A percentile compares a stretch with the other conserved stretches of the same genome.
Conservation (phyloP, 2,797 vertebrate genomes). For the Meda fulgida region DNA sequence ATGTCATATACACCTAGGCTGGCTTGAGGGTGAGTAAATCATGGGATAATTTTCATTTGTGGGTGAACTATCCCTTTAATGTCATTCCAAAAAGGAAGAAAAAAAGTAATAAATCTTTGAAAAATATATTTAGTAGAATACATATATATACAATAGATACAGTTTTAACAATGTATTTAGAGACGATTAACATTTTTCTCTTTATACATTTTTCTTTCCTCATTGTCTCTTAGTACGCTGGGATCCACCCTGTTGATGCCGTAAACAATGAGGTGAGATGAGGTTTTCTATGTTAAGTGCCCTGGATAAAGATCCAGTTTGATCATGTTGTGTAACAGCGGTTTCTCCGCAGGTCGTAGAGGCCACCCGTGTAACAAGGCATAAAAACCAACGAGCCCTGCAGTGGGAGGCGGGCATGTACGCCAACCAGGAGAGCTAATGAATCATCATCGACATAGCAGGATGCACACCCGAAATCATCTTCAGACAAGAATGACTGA, state of each 20-base stretch:
- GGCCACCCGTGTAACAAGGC: slow-evolving; percentile 85
- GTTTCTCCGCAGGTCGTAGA: slow-evolving; percentile 82
- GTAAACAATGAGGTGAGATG: slow-evolving; percentile 87
- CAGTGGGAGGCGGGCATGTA: slow-evolving; percentile 88
- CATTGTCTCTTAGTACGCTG: slow-evolving; percentile 83
- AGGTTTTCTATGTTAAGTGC: background rate
- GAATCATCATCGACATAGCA: slow-evolving; percentile 49
- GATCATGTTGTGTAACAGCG: slow-evolving; percentile 1
- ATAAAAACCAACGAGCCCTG: slow-evolving; percentile 82
- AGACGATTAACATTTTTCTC: background rate
- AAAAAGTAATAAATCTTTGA: background rate
- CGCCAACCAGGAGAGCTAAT: slow-evolving; percentile 71
- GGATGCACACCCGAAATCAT: background rate
- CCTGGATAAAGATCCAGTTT: background rate
- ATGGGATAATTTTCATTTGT: no score
- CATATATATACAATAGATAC: background rate
- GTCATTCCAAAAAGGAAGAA: background rate
- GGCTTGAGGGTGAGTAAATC: no score
- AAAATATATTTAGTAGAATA: background rate
- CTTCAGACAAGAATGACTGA: slow-evolving; percentile 29
- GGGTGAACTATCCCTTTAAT: background rate
- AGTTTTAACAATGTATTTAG: background rate
- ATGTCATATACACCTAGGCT: no score
- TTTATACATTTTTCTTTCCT: background rate
- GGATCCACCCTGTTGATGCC: slow-evolving; percentile 82